Evolutionary conservation across 2,797 vertebrate genomes (phyloP).

Genomic region (Lates japonicus): DNA sequence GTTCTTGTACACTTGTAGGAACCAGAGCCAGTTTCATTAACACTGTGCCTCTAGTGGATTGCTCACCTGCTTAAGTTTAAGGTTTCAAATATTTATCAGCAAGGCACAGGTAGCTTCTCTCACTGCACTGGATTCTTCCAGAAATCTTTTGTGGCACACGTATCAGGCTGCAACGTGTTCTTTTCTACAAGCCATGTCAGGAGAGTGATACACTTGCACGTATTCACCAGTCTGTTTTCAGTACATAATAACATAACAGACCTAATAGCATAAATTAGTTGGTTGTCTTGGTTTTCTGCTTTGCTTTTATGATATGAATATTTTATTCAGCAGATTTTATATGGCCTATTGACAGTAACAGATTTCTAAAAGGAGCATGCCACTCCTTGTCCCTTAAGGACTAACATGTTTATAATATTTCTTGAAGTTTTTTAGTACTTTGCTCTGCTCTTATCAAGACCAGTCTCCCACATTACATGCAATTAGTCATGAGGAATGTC

Average conservation of each 20-base stretch:
- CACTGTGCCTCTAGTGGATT: slow-evolving; percentile 16
- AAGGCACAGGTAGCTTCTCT: not conserved
- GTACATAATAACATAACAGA: not conserved
- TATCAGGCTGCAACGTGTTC: not conserved
- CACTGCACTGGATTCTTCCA: not conserved
- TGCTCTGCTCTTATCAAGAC: not conserved
- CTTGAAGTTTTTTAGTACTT: not conserved
- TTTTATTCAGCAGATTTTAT: not conserved
- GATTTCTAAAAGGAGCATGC: not conserved
- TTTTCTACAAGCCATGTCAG: not conserved
- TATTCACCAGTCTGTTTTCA: not conserved
- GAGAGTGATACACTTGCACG: not conserved
- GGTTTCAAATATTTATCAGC: slow-evolving; percentile 56
- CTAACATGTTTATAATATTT: not conserved
- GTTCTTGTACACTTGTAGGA: slow-evolving; percentile 9
- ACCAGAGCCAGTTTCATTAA: slow-evolving; percentile 41
- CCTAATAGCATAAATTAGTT: not conserved
- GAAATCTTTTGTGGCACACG: not conserved
- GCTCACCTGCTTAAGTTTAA: slow-evolving; percentile 37
- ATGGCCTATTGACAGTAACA: not conserved
- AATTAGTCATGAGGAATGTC: not conserved
- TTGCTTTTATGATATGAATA: slow-evolving; percentile 9
- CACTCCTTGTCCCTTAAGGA: not conserved
- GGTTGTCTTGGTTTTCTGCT: not conserved
- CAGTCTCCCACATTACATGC: not conserved